Percentiles rank a stretch among this genome's conserved stretches.
phyloP scores from a whole-genome alignment of 2,797 vertebrate species.

The Ispidina lecontei region DNA sequence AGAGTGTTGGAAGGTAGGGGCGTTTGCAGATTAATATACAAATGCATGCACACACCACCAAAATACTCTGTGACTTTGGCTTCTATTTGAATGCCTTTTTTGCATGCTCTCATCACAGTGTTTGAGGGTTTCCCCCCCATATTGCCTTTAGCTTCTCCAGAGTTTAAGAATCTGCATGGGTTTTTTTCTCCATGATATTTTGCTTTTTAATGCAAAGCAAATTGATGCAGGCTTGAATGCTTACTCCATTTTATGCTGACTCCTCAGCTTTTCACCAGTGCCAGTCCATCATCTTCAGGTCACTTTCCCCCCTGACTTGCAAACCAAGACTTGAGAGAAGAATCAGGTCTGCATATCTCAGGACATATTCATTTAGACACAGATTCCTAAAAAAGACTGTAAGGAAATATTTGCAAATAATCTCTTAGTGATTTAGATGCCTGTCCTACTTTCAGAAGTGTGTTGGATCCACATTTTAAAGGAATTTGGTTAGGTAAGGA shows the following conservation, averaged over 20 bases:
- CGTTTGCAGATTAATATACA: neutral
- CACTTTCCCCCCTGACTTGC: neutral
- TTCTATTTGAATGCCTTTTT: neutral
- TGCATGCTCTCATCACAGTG: neutral
- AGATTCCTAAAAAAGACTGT: neutral
- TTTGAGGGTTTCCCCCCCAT: accelerated
- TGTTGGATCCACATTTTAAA: neutral
- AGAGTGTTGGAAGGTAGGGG: accelerated
- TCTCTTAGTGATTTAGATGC: neutral
- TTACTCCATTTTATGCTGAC: neutral
- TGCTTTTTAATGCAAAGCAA: neutral
- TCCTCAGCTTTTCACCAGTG: neutral
- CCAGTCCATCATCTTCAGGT: neutral
- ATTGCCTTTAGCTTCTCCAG: neutral
- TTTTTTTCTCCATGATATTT: neutral
- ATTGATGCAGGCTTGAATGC: neutral
- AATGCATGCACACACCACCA: neutral
- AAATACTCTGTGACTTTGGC: neutral
- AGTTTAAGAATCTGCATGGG: neutral
- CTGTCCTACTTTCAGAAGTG: neutral
- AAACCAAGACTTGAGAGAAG: neutral
- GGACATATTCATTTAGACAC: neutral
- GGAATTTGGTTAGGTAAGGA: neutral
- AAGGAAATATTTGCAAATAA: neutral
- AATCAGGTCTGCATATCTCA: neutral